Conservation (phyloP, 2,113 vertebrate species). For the Dipodomys ordii region DNA sequence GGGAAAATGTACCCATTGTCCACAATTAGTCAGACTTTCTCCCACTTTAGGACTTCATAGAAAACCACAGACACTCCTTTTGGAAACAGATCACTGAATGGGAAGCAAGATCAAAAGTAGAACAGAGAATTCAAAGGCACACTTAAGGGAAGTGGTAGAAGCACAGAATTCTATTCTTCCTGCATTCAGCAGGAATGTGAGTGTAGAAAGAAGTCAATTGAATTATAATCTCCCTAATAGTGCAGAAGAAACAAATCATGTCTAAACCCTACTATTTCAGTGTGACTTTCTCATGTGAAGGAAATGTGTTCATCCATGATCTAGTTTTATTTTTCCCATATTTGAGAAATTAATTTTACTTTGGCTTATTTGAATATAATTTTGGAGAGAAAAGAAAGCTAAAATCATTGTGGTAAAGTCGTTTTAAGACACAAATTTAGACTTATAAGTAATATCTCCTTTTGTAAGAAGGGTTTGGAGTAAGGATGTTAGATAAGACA, state of each 20-base stretch:
- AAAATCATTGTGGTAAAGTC: not conserved
- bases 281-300: not conserved
- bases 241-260: not conserved
- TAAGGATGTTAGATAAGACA: slow-evolving; percentile 39
- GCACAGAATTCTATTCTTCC: not conserved
- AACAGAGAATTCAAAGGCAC: not conserved
- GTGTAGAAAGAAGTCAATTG: not conserved
- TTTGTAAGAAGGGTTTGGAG: not conserved
- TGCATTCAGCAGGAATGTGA: not conserved
- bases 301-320: not conserved
- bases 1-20: not conserved
- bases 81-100: not conserved
- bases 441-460: not conserved
- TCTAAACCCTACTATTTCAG: not conserved
- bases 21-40: not conserved
- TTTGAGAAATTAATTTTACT: not conserved
- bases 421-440: not conserved
- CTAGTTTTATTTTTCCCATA: not conserved
- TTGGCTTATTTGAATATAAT: not conserved
- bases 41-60: not conserved
- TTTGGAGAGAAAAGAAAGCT: slow-evolving; percentile 15
- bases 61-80: not conserved
- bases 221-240: not conserved
- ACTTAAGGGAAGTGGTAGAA: not conserved
- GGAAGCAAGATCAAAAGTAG: not conserved